Conservation (phyloP, 2,888 invertebrate species). For the Nephrotoma appendiculata region DNA sequence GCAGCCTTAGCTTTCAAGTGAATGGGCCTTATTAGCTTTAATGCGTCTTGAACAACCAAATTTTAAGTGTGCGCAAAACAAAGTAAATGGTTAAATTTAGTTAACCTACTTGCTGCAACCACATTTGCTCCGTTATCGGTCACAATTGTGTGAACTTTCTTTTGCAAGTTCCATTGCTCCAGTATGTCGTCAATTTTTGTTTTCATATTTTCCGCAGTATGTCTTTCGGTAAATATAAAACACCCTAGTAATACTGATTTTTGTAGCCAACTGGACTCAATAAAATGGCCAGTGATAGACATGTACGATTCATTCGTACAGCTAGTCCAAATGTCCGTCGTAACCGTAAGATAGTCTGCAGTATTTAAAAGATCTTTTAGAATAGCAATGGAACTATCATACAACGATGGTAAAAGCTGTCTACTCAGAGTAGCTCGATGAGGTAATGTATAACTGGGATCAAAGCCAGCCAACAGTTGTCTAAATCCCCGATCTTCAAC, state of each 20-base stretch:
- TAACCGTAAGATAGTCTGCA: no score
- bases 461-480: background rate
- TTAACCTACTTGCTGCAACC: background rate
- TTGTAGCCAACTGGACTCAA: background rate
- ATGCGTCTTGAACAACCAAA: background rate
- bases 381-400: background rate
- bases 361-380: no score
- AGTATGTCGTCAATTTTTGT: background rate
- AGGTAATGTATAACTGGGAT: background rate
- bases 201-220: background rate
- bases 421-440: background rate
- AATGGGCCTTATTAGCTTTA: slow-evolving; percentile 7
- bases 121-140: background rate
- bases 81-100: background rate
- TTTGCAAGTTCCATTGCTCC: background rate
- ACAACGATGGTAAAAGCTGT: background rate
- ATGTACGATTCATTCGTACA: background rate
- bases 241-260: background rate
- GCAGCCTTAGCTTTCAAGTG: slow-evolving; percentile 14
- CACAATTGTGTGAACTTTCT: background rate
- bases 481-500: background rate
- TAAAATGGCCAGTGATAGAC: background rate
- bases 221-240: background rate
- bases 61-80: background rate
- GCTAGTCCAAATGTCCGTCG: no score